Evolutionary conservation across 1,140 invertebrate genomes (phyloP), one percentile per base, ranked within the genome.

Genomic region (Trinorchestia longiramus): DNA sequence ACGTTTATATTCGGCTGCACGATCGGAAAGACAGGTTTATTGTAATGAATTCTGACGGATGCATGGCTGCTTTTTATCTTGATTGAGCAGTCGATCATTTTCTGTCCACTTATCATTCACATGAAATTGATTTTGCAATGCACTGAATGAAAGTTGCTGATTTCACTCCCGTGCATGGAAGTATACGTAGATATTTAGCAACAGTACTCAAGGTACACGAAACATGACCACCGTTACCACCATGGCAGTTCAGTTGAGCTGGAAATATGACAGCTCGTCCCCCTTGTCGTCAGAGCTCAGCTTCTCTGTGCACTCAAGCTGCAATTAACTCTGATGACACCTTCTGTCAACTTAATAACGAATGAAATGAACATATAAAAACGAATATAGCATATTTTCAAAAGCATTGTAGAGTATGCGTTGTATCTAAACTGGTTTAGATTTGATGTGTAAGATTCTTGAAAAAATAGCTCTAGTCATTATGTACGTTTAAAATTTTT

Each of bases 1-100:
- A 77, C 62, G 62, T 77, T 77, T 77, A 77, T 77, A 36, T 77
- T 77, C 62, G 62, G 15, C 62, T 19, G 62, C 62, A 36, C 62
- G 62, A 77, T 77, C 1, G 62, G 28, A 77, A 77, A 77, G 62
- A 77, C 62, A 77, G 62, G 62, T 77, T 77, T 77, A 77, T 36
- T 77, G 62, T 77, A 77, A 77, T 77, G 62, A 77, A 77, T 77
- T 77, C 62, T 77, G 62, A 77, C 62, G 62, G 62, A 77, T 77
- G 62, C 62, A 77, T 77, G 28, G 15, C 8, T 19, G 62, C 36
- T 77, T 28, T 36, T 77, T 77, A 77, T 77, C 62, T 77, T 77
- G 62, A 77, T 77, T 77, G 62, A 77, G 62, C 62, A 77, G 62
- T 77, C 62, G 36, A 77, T 77, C 62, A 77, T 15, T 77, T 77